phyloP scores from a whole-genome alignment of 2,888 invertebrate genomes.

The Heliconius ismenius region DNA sequence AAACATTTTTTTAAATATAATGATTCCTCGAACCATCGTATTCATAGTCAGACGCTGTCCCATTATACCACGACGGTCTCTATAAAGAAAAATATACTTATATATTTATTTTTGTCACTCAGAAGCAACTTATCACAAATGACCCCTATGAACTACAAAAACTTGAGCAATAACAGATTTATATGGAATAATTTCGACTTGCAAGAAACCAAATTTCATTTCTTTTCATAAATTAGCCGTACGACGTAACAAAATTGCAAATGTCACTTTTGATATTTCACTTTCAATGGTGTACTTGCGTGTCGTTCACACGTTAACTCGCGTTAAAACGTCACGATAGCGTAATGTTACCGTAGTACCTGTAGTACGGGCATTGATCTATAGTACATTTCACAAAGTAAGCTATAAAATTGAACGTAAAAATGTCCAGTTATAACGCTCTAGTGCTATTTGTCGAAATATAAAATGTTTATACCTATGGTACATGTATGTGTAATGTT shows the following conservation, averaged over 20 bases:
- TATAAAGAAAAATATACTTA: too few species aligned
- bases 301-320: constrained; percentile 19
- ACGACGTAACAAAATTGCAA: constrained; percentile 13
- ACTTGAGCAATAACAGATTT: background rate
- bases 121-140: background rate
- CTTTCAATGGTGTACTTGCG: constrained; percentile 8
- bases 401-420: constrained; percentile 71
- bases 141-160: background rate
- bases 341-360: constrained; percentile 36
- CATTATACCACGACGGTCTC: too few species aligned
- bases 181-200: constrained; percentile 7
- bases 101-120: too few species aligned
- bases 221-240: background rate
- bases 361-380: constrained; percentile 68
- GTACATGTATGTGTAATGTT: background rate
- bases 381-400: constrained; percentile 73
- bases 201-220: background rate
- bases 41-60: too few species aligned
- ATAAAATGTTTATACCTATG: background rate
- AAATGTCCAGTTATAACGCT: constrained; percentile 56
- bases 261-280: constrained; percentile 14
- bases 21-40: too few species aligned
- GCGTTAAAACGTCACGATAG: constrained; percentile 13
- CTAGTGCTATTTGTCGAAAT: constrained; percentile 38
- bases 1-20: too few species aligned